Percentiles rank a stretch among this genome's conserved stretches.
Evolutionary conservation across 30 jellyfish, hydroid and myxozoan species (phyloP).

Genomic region (Nemopilema nomurai): DNA sequence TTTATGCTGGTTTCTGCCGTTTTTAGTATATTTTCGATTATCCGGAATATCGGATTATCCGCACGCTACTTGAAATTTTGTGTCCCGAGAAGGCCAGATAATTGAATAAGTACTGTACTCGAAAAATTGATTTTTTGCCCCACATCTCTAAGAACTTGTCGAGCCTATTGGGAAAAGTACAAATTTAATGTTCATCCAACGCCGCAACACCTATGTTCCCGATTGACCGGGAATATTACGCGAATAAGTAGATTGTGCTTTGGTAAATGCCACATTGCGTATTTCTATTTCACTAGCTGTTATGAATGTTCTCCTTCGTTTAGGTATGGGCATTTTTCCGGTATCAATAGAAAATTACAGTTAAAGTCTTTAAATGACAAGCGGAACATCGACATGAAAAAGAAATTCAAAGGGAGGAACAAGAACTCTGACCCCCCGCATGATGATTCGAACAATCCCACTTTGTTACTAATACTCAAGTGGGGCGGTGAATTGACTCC

Average conservation of each 20-base stretch:
- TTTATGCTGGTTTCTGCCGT: too few relatives aligned
- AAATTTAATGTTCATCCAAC: too few relatives aligned
- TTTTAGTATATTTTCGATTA: too few relatives aligned
- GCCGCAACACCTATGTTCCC: too few relatives aligned
- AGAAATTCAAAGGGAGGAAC: slow-evolving; percentile 90
- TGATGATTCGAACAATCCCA: slow-evolving; percentile 59
- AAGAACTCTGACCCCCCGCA: slow-evolving; percentile 64
- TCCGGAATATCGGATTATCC: too few relatives aligned
- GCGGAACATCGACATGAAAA: slow-evolving; percentile 85
- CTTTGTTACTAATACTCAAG: slow-evolving; percentile 76
- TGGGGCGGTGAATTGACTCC: slow-evolving; percentile 99
- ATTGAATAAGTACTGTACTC: too few relatives aligned
- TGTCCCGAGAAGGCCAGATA: too few relatives aligned
- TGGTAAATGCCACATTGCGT: background rate
- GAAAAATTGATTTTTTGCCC: too few relatives aligned
- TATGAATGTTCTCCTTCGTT: background rate
- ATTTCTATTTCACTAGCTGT: background rate
- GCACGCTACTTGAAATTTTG: too few relatives aligned
- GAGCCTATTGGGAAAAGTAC: too few relatives aligned
- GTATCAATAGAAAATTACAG: slow-evolving; percentile 94
- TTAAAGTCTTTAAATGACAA: slow-evolving; percentile 87
- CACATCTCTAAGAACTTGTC: too few relatives aligned
- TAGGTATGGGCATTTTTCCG: slow-evolving; percentile 97
- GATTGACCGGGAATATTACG: too few relatives aligned
- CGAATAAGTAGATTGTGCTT: background rate